A percentile compares a stretch with the other conserved stretches of the same genome.
These are phyloP conservation scores for Lepidotrigona ventralis DNA, from an alignment of 1,140 invertebrate species.

Conservation along the genomic window DNA sequence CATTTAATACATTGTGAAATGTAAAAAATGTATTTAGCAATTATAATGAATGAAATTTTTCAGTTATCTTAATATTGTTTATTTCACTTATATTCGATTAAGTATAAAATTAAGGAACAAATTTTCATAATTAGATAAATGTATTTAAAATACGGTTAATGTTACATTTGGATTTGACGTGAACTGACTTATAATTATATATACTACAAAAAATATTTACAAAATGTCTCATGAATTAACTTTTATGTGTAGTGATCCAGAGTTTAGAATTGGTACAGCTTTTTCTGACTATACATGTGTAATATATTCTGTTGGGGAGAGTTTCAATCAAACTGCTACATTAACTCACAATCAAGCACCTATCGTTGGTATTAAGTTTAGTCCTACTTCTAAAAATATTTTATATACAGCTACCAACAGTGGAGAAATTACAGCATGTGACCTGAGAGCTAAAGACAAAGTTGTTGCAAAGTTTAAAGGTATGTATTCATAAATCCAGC, in stretches of 20 bases:
- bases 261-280: slow-evolving; percentile 73
- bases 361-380: slow-evolving; percentile 83
- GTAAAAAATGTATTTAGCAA: neutral
- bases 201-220: neutral
- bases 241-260: slow-evolving; percentile 67
- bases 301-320: slow-evolving; percentile 76
- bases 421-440: slow-evolving; percentile 84
- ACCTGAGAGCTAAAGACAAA: slow-evolving; percentile 82
- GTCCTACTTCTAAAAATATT: slow-evolving; percentile 82
- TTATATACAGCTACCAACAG: slow-evolving; percentile 83
- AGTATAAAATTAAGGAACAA: neutral
- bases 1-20: neutral
- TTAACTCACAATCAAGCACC: slow-evolving; percentile 77
- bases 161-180: slow-evolving; percentile 30
- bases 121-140: neutral
- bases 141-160: neutral
- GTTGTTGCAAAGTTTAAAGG: slow-evolving; percentile 82
- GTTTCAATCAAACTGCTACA: slow-evolving; percentile 69
- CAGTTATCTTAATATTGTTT: neutral
- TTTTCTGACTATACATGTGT: slow-evolving; percentile 72
- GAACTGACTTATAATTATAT: slow-evolving; percentile 14
- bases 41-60: neutral
- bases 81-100: neutral
- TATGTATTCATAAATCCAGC: slow-evolving; percentile 60
- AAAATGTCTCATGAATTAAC: slow-evolving; percentile 29